Conservation (phyloP, 2,888 invertebrate species). For the Tachina grossa region DNA sequence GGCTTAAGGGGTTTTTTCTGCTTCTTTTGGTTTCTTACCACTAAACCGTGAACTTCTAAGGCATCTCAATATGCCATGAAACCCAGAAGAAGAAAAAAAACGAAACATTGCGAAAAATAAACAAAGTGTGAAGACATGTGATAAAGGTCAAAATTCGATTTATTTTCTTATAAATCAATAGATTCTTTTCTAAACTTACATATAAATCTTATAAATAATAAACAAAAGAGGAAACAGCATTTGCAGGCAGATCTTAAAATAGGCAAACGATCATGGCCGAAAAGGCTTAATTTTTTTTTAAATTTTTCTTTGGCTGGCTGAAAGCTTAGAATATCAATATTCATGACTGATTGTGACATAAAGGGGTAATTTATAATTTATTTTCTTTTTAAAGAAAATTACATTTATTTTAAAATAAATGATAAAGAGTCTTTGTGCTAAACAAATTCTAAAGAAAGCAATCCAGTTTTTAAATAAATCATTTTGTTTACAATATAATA, state of each 20-base stretch:
- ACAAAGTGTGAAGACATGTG: conserved; percentile 67
- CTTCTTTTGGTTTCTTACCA: conserved; percentile 50
- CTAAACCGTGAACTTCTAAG: conserved; percentile 69
- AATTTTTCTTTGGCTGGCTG: neutral
- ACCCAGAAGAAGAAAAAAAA: conserved; percentile 14
- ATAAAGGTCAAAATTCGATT: conserved; percentile 69
- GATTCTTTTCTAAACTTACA: conserved; percentile 47
- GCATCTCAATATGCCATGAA: conserved; percentile 60
- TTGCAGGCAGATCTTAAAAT: neutral
- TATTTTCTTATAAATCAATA: conserved; percentile 61
- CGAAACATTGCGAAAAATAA: conserved; percentile 1
- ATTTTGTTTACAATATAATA: neutral
- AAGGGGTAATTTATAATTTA: neutral
- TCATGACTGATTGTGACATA: conserved; percentile 39
- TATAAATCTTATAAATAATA: conserved; percentile 9
- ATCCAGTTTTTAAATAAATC: neutral
- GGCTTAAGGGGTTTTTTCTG: conserved; percentile 28
- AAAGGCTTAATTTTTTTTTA: neutral
- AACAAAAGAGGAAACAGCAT: neutral
- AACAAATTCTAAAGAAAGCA: neutral
- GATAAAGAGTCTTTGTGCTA: neutral
- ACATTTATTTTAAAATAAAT: neutral
- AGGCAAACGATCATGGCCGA: neutral
- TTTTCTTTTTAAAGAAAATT: conserved; percentile 16
- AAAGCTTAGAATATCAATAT: conserved; percentile 6